These are phyloP conservation scores for Tympanuchus pallidicinctus DNA, from an alignment of 2,113 vertebrate species.

Conservation along the genomic window DNA sequence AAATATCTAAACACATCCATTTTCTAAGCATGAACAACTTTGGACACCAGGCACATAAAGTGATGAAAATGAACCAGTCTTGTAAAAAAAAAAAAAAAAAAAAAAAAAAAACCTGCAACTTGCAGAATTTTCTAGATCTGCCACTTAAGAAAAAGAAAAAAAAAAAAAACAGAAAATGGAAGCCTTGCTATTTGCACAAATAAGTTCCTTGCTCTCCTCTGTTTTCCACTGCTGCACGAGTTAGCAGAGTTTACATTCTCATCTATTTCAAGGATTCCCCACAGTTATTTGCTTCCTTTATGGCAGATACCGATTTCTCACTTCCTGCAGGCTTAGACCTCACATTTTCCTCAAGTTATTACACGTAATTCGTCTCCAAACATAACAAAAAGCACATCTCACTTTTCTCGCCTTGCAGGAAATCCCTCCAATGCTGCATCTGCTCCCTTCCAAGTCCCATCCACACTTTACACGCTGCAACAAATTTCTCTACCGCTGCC, in stretches of 20 bases:
- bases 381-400: not conserved
- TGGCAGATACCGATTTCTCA: not conserved
- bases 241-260: not conserved
- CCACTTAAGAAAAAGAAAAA: too few relatives aligned
- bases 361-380: not conserved
- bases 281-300: not conserved
- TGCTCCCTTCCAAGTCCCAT: not conserved
- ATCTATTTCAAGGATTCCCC: not conserved
- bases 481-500: not conserved
- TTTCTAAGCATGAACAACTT: not conserved
- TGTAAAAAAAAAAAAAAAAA: not conserved
- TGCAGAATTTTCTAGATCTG: not conserved
- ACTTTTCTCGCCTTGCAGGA: not conserved
- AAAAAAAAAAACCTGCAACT: not conserved
- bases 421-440: not conserved
- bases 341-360: not conserved
- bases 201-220: not conserved
- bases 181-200: not conserved
- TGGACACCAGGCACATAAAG: not conserved
- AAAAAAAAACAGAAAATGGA: not conserved
- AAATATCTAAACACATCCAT: not conserved
- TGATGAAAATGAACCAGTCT: not conserved
- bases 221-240: not conserved
- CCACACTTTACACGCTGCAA: not conserved
- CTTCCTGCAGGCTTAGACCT: not conserved